Evolutionary conservation across 1,140 invertebrate species (phyloP).

Genomic region (Cyclina sinensis): DNA sequence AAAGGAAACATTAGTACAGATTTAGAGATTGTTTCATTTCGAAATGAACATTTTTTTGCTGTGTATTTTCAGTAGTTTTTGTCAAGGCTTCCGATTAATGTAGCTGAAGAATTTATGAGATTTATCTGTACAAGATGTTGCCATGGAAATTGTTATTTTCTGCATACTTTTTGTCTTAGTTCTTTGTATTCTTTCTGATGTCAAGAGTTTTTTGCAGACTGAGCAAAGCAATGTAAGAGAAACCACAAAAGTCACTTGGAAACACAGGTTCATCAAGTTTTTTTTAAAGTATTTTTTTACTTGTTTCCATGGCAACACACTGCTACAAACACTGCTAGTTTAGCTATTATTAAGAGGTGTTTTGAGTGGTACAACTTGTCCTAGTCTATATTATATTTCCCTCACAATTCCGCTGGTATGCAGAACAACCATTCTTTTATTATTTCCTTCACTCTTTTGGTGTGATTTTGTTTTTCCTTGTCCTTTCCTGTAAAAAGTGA

Average conservation of each 20-base stretch:
- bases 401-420: not conserved
- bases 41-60: too few species aligned
- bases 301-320: constrained; percentile 20
- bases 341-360: not conserved
- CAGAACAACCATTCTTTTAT: not conserved
- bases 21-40: too few species aligned
- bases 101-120: constrained; percentile 35
- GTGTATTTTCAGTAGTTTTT: too few species aligned
- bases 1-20: too few species aligned
- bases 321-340: constrained; percentile 11
- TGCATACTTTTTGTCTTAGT: not conserved
- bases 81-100: not conserved
- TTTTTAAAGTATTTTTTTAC: too few species aligned
- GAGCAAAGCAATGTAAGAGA: too few species aligned
- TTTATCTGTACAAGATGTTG: not conserved
- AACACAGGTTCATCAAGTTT: too few species aligned
- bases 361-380: constrained; percentile 20
- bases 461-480: not conserved
- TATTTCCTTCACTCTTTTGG: constrained; percentile 12
- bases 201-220: too few species aligned
- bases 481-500: not conserved
- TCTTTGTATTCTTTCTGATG: too few species aligned
- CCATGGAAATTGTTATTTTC: not conserved
- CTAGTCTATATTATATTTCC: not conserved
- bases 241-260: too few species aligned